These are phyloP conservation scores for Eupeodes luniger DNA, from an alignment of 2,888 invertebrate species.

Conservation along the genomic window DNA sequence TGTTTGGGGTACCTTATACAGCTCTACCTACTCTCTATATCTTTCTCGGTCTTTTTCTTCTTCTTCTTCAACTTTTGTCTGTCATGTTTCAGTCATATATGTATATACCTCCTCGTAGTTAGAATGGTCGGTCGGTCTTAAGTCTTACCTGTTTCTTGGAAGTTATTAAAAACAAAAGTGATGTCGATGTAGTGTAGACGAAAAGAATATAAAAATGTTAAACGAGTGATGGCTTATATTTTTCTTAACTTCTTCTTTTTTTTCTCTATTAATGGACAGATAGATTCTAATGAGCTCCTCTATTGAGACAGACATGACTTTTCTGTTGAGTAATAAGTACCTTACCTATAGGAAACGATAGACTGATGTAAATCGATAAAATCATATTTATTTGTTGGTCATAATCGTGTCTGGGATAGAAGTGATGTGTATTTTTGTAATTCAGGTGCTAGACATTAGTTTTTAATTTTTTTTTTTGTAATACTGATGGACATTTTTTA, in stretches of 20 bases:
- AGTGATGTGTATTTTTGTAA: not conserved
- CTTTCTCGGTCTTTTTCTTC: not conserved
- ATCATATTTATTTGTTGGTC: not conserved
- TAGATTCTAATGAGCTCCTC: slow-evolving; percentile 57
- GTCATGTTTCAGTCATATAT: not conserved
- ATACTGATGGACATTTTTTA: too few species aligned
- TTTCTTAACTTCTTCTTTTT: not conserved
- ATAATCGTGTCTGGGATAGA: not conserved
- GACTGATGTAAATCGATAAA: slow-evolving; percentile 20
- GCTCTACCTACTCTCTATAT: not conserved
- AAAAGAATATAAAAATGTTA: slow-evolving; percentile 28
- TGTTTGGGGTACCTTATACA: slow-evolving; percentile 8
- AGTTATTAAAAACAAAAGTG: slow-evolving; percentile 72
- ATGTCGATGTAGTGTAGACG: slow-evolving; percentile 35
- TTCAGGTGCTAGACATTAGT: not conserved
- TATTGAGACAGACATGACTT: slow-evolving; percentile 17
- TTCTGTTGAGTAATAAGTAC: not conserved
- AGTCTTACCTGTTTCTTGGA: slow-evolving; percentile 58
- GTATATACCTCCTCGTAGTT: not conserved
- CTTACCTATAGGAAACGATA: not conserved
- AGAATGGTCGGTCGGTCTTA: not conserved
- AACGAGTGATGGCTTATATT: slow-evolving; percentile 31
- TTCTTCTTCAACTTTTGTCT: not conserved
- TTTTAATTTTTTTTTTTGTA: not conserved
- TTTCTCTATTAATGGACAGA: slow-evolving; percentile 38